A percentile compares a stretch with the other conserved stretches of the same genome.
Conservation (phyloP, 2,797 vertebrate genomes). For the Spinus pinus region DNA sequence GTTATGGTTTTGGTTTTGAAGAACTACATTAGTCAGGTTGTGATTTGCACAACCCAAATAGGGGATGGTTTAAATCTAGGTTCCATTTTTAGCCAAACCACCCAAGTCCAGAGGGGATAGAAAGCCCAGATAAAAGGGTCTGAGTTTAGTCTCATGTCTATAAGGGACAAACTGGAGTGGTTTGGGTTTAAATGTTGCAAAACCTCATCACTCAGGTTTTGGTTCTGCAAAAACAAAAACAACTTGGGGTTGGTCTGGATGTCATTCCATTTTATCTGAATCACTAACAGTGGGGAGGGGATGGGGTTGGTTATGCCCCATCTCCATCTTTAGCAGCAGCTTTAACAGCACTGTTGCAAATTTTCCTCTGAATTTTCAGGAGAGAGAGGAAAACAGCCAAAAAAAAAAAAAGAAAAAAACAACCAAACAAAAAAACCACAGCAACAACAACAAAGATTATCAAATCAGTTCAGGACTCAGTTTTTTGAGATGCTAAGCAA, state of each 20-base stretch:
- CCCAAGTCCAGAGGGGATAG: constrained; percentile 33
- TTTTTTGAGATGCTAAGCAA: background rate
- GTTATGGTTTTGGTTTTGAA: constrained; percentile 65
- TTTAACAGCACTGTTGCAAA: background rate
- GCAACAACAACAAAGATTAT: background rate
- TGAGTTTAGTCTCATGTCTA: constrained; percentile 14
- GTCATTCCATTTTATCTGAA: constrained; percentile 35
- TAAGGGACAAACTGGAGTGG: constrained; percentile 29
- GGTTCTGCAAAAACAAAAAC: constrained; percentile 54
- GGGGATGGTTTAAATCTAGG: constrained; percentile 6
- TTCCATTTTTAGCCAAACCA: constrained; percentile 62
- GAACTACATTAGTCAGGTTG: constrained; percentile 32
- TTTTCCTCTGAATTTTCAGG: background rate
- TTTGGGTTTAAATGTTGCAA: constrained; percentile 48
- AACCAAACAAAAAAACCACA: background rate
- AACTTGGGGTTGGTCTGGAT: background rate
- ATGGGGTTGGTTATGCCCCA: background rate
- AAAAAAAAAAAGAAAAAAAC: background rate
- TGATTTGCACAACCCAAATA: constrained; percentile 57
- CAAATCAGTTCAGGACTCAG: background rate
- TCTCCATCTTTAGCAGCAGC: background rate
- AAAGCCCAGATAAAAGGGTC: constrained; percentile 54
- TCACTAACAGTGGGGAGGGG: background rate
- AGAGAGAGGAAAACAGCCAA: background rate
- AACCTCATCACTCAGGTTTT: constrained; percentile 64